phyloP scores from a whole-genome alignment of 1,140 invertebrate species.

The Apis dorsata region DNA sequence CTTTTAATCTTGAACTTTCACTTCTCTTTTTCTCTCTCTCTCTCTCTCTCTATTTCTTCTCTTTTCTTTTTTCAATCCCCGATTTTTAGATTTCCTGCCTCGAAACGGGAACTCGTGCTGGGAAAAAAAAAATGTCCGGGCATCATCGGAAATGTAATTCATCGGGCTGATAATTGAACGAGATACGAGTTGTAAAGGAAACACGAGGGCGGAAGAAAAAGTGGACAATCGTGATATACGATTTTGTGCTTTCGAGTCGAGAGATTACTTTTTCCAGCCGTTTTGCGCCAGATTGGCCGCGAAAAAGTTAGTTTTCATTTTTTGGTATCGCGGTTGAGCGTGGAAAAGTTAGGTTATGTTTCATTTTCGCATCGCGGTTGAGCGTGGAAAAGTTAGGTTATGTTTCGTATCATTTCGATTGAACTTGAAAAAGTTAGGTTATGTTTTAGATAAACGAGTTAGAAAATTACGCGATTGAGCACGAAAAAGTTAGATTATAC shows the following conservation, averaged over 20 bases:
- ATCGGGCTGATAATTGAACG: neutral
- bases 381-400: no score
- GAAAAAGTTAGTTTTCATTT: no score
- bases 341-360: no score
- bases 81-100: neutral
- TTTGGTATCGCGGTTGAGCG: no score
- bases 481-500: no score
- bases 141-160: neutral
- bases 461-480: no score
- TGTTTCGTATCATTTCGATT: no score
- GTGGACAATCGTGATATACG: neutral
- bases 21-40: conserved; percentile 14
- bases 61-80: neutral
- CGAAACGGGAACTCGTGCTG: neutral
- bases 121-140: neutral
- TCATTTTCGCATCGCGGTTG: no score
- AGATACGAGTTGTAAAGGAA: neutral
- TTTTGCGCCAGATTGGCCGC: no score
- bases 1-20: conserved; percentile 31
- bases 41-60: no score
- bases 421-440: no score
- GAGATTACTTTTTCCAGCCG: neutral
- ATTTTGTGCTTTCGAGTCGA: neutral
- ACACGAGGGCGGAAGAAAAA: neutral
- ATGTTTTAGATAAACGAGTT: no score